Evolutionary conservation across 2,888 invertebrate genomes (phyloP), one percentile per base, ranked within the genome.

Genomic region (Oscheius myriophilus): DNA sequence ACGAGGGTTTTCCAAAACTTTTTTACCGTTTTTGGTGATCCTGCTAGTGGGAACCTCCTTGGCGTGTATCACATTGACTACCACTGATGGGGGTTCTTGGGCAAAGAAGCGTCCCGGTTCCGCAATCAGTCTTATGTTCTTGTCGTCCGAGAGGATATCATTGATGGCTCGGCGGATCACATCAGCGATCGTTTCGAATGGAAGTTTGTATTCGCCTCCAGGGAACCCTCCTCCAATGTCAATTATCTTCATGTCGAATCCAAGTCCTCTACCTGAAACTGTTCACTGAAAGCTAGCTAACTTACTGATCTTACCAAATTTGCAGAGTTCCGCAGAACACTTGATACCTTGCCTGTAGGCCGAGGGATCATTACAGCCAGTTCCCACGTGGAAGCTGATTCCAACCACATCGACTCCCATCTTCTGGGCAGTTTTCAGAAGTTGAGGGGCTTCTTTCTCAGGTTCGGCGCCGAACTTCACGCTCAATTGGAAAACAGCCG

Each of bases 51-150:
- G 79, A 16, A 91, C 89, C 39, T 89, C 89, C 49, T 92, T 90
- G 84, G 92, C 92, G 75, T 93, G 93, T 87, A 96, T 93, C 75
- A 98, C 91, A 88, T 92, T 91, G 86, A 92, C 92, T 67, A 93
- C 92, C 51, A 97, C 90, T 18, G 96, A 95, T 88, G 93, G 96
- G 0, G 97, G 96, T 25, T 95, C 93, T 51, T 94, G 92, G 1
- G 95, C 96, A 89, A 93, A 96, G 89, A 92, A 98, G 21, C 80
- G 91, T 2, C 98, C 98, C 0, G 96, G 96, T 88, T 98, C 97
- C 12, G 96, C 94, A 85, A 98, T 95, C 71, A 98, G 91, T 39
- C 91, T 90, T 75, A 95, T 92, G 11, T 45, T 39, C 7, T 71
- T 59, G 11, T 73, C 69, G 80, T 76, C 71, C 80, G 93, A 92